Conservation (phyloP, 2,797 vertebrate genomes). For the Lepilemur ruficaudatus region DNA sequence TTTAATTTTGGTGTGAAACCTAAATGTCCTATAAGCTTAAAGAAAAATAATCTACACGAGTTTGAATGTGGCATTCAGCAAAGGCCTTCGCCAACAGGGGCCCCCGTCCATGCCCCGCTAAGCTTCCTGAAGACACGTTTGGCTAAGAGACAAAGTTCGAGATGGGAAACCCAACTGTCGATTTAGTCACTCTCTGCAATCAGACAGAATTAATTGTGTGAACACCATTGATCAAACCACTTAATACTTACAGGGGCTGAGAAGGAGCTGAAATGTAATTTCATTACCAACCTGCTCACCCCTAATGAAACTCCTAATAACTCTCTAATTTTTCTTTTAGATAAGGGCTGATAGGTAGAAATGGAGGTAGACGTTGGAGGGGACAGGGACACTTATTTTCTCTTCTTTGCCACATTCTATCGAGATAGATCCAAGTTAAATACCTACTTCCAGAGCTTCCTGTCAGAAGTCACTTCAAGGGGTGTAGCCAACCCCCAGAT, state of each 20-base stretch:
- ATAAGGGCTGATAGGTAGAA: constrained; percentile 78
- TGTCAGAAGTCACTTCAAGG: neutral
- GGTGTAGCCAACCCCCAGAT: neutral
- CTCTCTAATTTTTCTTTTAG: constrained; percentile 86
- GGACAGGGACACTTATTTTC: constrained; percentile 61
- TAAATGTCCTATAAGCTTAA: constrained; percentile 18
- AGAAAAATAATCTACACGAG: neutral
- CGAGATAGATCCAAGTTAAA: constrained; percentile 34
- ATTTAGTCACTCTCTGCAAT: constrained; percentile 85
- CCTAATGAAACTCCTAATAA: constrained; percentile 89
- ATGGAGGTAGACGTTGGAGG: neutral
- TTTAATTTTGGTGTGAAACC: constrained; percentile 23
- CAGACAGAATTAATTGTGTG: constrained; percentile 88
- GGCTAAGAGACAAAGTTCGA: constrained; percentile 78
- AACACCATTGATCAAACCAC: constrained; percentile 88
- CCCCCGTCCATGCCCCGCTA: neutral
- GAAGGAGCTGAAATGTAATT: constrained; percentile 87
- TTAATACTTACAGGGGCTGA: constrained; percentile 83
- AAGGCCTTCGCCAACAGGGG: neutral
- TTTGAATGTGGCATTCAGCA: constrained; percentile 10
- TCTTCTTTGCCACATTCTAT: constrained; percentile 46
- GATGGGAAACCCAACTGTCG: constrained; percentile 85
- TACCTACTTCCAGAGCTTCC: neutral
- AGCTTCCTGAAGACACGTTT: constrained; percentile 63
- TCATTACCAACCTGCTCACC: constrained; percentile 87